These are phyloP conservation scores for Patiria pectinifera DNA, from an alignment of 53 echinoderm and acorn worm species.

Conservation along the genomic window DNA sequence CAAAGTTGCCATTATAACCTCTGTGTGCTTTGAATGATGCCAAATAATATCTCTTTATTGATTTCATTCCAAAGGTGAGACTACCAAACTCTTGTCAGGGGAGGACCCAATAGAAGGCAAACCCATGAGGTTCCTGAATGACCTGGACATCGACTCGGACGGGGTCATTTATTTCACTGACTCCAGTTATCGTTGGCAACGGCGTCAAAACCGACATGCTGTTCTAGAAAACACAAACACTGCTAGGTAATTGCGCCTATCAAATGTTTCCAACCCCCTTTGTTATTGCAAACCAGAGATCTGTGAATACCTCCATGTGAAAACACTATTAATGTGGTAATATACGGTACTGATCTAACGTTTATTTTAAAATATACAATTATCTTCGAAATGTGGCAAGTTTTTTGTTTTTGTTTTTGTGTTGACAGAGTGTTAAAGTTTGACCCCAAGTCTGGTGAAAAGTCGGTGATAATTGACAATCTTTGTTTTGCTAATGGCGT, in stretches of 20 bases:
- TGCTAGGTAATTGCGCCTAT: slow-evolving; percentile 57
- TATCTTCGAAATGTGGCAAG: neutral
- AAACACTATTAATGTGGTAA: no score
- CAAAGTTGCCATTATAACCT: no score
- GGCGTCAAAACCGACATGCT: slow-evolving; percentile 63
- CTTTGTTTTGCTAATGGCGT: slow-evolving; percentile 79
- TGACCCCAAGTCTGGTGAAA: slow-evolving; percentile 62
- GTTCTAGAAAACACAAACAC: slow-evolving; percentile 61
- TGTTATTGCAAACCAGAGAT: no score
- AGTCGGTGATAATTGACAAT: slow-evolving; percentile 66
- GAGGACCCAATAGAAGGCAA: slow-evolving; percentile 46
- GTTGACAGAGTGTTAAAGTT: slow-evolving; percentile 65
- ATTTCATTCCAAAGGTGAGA: slow-evolving; percentile 34
- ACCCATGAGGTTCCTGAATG: slow-evolving; percentile 73
- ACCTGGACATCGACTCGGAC: slow-evolving; percentile 72
- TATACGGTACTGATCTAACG: neutral
- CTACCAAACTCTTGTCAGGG: slow-evolving; percentile 34
- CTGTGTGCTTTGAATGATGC: neutral
- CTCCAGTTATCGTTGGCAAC: slow-evolving; percentile 74
- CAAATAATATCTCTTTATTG: neutral
- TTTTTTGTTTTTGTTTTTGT: neutral
- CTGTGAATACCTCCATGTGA: no score
- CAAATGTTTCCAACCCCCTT: neutral
- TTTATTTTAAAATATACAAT: neutral
- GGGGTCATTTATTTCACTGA: slow-evolving; percentile 82